Percentiles rank a stretch among this genome's conserved stretches.
Conservation (phyloP, 2,113 vertebrate genomes). For the Pterophyllum scalare region DNA sequence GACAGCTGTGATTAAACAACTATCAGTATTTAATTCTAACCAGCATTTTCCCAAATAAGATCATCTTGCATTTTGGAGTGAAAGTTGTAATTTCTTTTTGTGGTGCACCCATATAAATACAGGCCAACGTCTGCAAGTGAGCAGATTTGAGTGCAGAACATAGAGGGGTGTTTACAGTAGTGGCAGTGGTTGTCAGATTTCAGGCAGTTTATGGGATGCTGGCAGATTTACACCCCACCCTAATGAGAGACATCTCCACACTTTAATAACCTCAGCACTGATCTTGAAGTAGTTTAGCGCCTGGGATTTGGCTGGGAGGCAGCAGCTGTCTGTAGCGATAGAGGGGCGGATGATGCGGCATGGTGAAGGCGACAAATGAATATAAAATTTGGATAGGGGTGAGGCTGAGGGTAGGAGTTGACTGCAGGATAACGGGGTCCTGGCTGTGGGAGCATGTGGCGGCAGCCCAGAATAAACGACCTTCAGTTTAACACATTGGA, state of each 20-base stretch:
- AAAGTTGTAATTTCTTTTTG: conserved; percentile 39
- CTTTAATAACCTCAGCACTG: conserved; percentile 58
- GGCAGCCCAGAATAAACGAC: not conserved
- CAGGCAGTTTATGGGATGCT: conserved; percentile 55
- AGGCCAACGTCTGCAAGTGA: conserved; percentile 34
- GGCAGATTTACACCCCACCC: conserved; percentile 70
- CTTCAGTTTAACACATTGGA: conserved; percentile 13
- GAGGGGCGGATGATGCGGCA: conserved; percentile 6
- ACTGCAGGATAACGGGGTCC: conserved; percentile 14
- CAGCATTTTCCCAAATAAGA: conserved; percentile 11
- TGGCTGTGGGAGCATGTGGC: conserved; percentile 21
- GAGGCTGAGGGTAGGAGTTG: conserved; percentile 6
- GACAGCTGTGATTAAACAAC: conserved; percentile 2
- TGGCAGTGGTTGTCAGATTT: conserved; percentile 54
- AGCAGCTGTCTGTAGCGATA: conserved; percentile 48
- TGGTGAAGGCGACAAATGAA: conserved; percentile 29
- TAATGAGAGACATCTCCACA: conserved; percentile 77
- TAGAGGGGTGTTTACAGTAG: conserved; percentile 58
- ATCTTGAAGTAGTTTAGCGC: conserved; percentile 50
- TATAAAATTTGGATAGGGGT: not conserved
- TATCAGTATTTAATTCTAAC: conserved; percentile 3
- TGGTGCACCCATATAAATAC: conserved; percentile 30
- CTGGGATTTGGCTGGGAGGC: conserved; percentile 48
- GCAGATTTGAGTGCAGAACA: conserved; percentile 45
- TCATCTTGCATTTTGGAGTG: conserved; percentile 16